A percentile compares a stretch with the other conserved stretches of the same genome.
Evolutionary conservation across 2,113 vertebrate genomes (phyloP).

Genomic region (Phalacrocorax aristotelis): DNA sequence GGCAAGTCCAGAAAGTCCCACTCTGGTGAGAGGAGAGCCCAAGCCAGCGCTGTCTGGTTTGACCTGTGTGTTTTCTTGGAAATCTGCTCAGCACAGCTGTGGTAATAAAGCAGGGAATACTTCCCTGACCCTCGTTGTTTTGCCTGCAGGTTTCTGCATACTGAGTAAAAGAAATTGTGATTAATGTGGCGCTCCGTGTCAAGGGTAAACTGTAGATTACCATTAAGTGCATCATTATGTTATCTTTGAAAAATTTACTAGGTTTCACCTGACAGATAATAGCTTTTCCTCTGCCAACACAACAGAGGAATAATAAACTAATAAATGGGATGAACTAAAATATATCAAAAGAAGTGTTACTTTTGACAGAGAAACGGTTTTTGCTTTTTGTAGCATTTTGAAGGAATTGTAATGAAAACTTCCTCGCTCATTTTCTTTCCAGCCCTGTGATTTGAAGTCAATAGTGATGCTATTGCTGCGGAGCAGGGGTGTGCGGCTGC

Average conservation of each 20-base stretch:
- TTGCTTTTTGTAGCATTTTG: constrained; percentile 35
- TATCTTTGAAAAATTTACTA: constrained; percentile 65
- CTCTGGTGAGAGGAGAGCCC: constrained; percentile 33
- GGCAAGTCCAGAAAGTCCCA: background rate
- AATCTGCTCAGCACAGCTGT: constrained; percentile 51
- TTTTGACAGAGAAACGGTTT: constrained; percentile 38
- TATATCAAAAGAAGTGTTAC: constrained; percentile 41
- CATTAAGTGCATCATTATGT: constrained; percentile 64
- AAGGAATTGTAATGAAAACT: constrained; percentile 42
- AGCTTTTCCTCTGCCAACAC: constrained; percentile 3
- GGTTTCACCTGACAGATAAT: constrained; percentile 63
- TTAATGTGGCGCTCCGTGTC: constrained; percentile 47
- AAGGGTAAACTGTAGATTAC: constrained; percentile 46
- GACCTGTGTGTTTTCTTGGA: constrained; percentile 52
- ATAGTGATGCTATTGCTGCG: background rate
- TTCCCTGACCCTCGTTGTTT: constrained; percentile 56
- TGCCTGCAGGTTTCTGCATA: constrained; percentile 40
- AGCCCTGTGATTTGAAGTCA: constrained; percentile 12
- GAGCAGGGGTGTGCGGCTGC: constrained; percentile 3
- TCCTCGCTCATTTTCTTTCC: background rate
- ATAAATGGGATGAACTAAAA: background rate
- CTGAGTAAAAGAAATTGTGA: constrained; percentile 52
- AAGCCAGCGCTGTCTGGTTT: constrained; percentile 28
- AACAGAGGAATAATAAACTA: constrained; percentile 25
- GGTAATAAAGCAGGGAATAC: constrained; percentile 57